Evolutionary conservation across 2,797 vertebrate species (phyloP), one percentile per base, ranked within the genome.

Genomic region (Pseudochromis fuscus): DNA sequence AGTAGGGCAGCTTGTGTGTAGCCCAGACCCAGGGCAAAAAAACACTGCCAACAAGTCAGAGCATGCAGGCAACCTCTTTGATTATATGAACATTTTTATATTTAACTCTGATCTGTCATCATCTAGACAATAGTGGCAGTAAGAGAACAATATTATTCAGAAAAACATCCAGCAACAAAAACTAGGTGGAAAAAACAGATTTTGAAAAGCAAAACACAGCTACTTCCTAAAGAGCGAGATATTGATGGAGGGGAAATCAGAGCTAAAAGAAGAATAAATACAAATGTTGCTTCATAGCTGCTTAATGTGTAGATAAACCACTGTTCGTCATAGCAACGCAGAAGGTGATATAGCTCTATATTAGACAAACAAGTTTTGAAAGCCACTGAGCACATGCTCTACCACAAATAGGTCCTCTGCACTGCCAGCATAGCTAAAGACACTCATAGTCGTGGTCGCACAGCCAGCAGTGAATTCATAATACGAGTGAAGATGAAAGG

Each of bases 361-460:
- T 81, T 61, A 65, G 63, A 79, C 79, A 74, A 83, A 67, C 58
- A 67, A 76, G 74, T 68, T 76, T 67, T 84, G 73, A 82, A 81
- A 87, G 70, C 50, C 27, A 27, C 76, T 59, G 28, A 38, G 46
- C 28, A 78, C 61, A 68, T 60, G 44, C 42, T 62, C 24, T 52
- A 71, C 57, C 55, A 61, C 73, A 88, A 82, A 83, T 81, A 85
- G 50, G 58, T 56, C 24, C 60, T 42, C 25, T 52, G 50, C 35
- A 35, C 63, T 24, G 69, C 30, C 67, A 64, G 72, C 82, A 77
- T 57, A 77, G 52, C 73, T 67, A 44, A 78, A 78, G 35, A 64
- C 60, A 44, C 61, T 51, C 66, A 79, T 45, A 28, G 25, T 53
- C 56, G 45, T 57, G 44, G 50, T 56, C 21, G 11, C 65, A 45